These are phyloP conservation scores for Chrysolina oricalcia DNA, from an alignment of 2,888 invertebrate genomes.

Conservation along the genomic window DNA sequence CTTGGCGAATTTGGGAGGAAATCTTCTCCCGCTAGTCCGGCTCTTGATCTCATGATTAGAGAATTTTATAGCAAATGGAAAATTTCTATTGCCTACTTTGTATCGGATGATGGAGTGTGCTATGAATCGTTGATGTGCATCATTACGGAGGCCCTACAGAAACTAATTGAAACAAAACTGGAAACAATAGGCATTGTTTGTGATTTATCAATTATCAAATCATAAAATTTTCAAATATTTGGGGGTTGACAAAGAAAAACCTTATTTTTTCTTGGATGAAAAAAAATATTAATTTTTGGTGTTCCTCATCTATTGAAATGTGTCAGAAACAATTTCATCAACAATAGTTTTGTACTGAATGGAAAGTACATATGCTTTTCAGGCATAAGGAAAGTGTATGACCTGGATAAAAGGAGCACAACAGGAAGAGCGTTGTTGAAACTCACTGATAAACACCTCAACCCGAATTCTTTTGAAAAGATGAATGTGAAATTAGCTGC, in stretches of 20 bases:
- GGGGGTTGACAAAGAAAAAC: not conserved
- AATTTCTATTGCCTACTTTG: not conserved
- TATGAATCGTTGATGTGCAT: not conserved
- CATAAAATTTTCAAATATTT: not conserved
- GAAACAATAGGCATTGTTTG: not conserved
- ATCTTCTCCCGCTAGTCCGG: not conserved
- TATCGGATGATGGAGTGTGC: not conserved
- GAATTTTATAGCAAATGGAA: not conserved
- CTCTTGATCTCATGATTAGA: not conserved
- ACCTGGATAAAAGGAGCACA: too few relatives aligned
- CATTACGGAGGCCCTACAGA: not conserved
- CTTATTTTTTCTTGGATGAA: not conserved
- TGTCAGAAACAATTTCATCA: not conserved
- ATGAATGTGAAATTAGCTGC: too few relatives aligned
- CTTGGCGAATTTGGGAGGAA: slow-evolving; percentile 2
- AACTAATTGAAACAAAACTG: not conserved
- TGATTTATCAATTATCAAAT: not conserved
- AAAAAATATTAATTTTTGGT: not conserved
- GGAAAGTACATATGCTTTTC: too few relatives aligned
- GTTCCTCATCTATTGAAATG: not conserved
- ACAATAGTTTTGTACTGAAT: not conserved
- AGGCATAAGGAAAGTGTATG: too few relatives aligned
- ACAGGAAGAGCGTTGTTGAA: too few relatives aligned
- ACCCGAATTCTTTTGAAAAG: too few relatives aligned
- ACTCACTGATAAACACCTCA: too few relatives aligned